Evolutionary conservation across 1,140 invertebrate species (phyloP), one percentile per base, ranked within the genome.

Genomic region (Phymorhynchus buccinoides): DNA sequence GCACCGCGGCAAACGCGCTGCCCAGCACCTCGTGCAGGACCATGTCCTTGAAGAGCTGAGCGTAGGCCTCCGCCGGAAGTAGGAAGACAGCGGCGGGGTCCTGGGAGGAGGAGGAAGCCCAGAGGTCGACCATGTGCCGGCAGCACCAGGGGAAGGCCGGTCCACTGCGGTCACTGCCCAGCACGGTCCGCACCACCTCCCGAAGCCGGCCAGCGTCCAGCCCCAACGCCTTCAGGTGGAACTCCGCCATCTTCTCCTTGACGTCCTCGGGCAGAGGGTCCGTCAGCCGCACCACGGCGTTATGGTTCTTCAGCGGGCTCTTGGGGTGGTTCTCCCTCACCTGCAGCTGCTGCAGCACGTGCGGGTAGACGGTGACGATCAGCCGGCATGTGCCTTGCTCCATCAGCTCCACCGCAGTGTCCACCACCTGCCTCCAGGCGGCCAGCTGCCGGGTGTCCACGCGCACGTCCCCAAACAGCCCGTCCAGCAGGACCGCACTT

Each of bases 401-500:
- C 22, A 30, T 82, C 30, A 62, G n/a, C 56, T n/a, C n/a, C 32
- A 66, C n/a, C 14, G 62, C 27, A 3, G 22, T 82, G 80, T 16
- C 22, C 18, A 82, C 48, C 1, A 41, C 14, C 14, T 27, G n/a
- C 12, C 32, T 32, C 80, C 80, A 82, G 2, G 9, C 16, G 18
- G 18, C 16, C 37, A 41, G 62, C 22, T 82, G 44, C 62, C 42
- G 37, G 48, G 16, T 41, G 80, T 82, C 80, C 30, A 82, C 30
- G 22, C 32, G 30, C 12, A 66, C 80, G 37, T 39, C 37, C 22
- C 80, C 80, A 12, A 82, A 52, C 0, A 37, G 41, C 62, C 80
- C 80, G 35, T 82, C 80, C 56, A 82, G 41, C 80, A 82, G 27
- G 35, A 66, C 32, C 30, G 68, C 62, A 35, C 80, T 35, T 0